Evolutionary conservation across 92 coral and sea anemone genomes (phyloP), one percentile per base, ranked within the genome.

Genomic region (Pocillopora grandis): DNA sequence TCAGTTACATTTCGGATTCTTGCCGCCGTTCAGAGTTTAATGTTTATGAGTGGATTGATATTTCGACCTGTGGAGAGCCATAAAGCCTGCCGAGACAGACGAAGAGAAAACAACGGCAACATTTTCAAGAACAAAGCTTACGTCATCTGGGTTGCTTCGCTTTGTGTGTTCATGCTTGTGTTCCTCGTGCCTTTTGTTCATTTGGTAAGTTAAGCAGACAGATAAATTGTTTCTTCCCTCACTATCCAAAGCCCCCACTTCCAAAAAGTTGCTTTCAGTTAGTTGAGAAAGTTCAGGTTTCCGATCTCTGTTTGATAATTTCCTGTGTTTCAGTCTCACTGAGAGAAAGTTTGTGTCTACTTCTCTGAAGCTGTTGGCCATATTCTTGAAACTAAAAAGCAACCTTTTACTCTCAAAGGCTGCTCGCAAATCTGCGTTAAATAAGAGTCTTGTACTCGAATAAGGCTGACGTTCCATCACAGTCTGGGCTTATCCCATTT

Each of bases 151-250:
- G 81, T 89, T 31, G 71, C 80, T 12, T 81, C 97, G 12, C 90
- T 95, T 20, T 92, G 91, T 33, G 87, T 86, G 62, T 86, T 94
- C 52, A 92, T 93, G 82, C 67, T 95, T 71, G 98, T 95, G 48
- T 95, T 93, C 62, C 77, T 95, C 77, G 95, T 95, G 72, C 98
- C 98, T 21, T 89, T 91, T 71, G 94, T 95, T 12, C 96, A 93
- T 76, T 87, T 93, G 97, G 98, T 95, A 88, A 86, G 96, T 87
- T 58, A 20, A 23, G 57, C 17, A 10, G 36, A 35, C 12, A 36
- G 16, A 0, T n/a, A 37, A 48, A 27, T 75, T 75, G 27, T 16
- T 27, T 14, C 52, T n/a, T 17, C 62, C 20, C 7, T 13, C 62
- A 36, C 19, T 9, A 74, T 14, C 11, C 62, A 58, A 5, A 36